phyloP scores from a whole-genome alignment of 2,888 invertebrate species.

The Stenodera caucasica region DNA sequence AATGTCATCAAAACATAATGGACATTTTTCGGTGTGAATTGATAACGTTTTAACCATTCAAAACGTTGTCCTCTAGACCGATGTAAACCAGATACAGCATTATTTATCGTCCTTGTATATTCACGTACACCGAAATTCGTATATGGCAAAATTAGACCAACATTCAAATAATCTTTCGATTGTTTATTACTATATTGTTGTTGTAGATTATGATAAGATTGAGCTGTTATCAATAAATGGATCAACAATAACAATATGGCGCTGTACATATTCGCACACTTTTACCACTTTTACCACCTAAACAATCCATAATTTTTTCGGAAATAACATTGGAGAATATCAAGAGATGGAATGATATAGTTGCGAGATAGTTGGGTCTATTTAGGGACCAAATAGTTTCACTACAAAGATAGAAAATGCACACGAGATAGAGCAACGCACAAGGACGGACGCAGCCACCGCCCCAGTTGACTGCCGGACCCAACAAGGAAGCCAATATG shows the following conservation, averaged over 20 bases:
- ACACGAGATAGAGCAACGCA: conserved; percentile 37
- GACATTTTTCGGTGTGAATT: conserved; percentile 65
- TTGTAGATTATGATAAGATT: conserved; percentile 36
- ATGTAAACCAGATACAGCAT: conserved; percentile 63
- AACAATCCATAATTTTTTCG: conserved; percentile 7
- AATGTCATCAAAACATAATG: conserved; percentile 69
- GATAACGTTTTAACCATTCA: conserved; percentile 66
- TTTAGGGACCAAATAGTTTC: conserved; percentile 16
- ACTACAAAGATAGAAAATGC: conserved; percentile 37
- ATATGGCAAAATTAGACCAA: conserved; percentile 65
- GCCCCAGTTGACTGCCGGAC: conserved; percentile 57
- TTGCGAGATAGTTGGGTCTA: background rate
- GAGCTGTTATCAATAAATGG: conserved; percentile 36
- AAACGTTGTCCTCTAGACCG: conserved; percentile 62
- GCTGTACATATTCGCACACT: conserved; percentile 33
- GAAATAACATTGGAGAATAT: too few species aligned
- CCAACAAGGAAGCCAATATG: conserved; percentile 50
- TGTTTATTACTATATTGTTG: conserved; percentile 30
- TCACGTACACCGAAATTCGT: conserved; percentile 68
- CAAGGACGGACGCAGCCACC: conserved; percentile 57
- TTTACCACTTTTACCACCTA: conserved; percentile 8
- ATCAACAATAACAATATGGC: conserved; percentile 36
- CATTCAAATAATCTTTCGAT: conserved; percentile 53
- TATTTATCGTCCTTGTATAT: conserved; percentile 67
- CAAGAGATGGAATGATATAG: too few species aligned